Conservation (phyloP, 2,888 invertebrate species). For the Erebia palarica region DNA sequence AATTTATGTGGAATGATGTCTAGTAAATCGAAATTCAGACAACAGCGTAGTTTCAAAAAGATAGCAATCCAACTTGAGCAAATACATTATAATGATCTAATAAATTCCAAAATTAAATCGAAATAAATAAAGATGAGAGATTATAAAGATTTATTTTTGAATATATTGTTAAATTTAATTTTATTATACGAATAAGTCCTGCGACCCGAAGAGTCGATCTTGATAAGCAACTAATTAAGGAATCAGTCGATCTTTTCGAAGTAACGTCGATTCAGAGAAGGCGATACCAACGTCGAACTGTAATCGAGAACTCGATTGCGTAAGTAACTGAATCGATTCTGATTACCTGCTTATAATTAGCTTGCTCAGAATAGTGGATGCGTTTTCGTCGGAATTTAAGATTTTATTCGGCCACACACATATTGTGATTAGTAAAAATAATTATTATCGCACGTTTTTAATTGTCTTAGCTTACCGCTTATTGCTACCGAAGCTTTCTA, state of each 20-base stretch:
- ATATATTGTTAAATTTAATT: conserved; percentile 35
- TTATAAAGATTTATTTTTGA: conserved; percentile 27
- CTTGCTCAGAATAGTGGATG: conserved; percentile 63
- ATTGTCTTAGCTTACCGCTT: too few relatives aligned
- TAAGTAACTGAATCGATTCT: conserved; percentile 73
- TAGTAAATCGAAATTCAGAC: neutral
- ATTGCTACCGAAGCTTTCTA: too few relatives aligned
- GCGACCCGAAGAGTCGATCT: conserved; percentile 41
- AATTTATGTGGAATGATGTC: neutral
- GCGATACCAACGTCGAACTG: conserved; percentile 60
- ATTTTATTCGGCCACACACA: conserved; percentile 49
- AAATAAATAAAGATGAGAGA: conserved; percentile 30
- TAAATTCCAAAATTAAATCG: conserved; percentile 23
- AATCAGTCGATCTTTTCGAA: conserved; percentile 46
- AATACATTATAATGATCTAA: conserved; percentile 5
- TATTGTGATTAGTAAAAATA: conserved; percentile 50
- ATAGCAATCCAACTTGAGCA: neutral
- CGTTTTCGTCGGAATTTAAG: conserved; percentile 56
- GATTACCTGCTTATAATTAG: conserved; percentile 72
- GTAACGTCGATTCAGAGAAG: conserved; percentile 45
- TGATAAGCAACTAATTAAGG: conserved; percentile 52
- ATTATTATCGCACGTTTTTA: too few relatives aligned
- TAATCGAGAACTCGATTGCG: conserved; percentile 71
- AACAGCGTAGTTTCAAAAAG: neutral
- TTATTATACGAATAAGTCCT: conserved; percentile 39